Conservation (phyloP, 2,888 invertebrate genomes). For the Hyposoter didymator region DNA sequence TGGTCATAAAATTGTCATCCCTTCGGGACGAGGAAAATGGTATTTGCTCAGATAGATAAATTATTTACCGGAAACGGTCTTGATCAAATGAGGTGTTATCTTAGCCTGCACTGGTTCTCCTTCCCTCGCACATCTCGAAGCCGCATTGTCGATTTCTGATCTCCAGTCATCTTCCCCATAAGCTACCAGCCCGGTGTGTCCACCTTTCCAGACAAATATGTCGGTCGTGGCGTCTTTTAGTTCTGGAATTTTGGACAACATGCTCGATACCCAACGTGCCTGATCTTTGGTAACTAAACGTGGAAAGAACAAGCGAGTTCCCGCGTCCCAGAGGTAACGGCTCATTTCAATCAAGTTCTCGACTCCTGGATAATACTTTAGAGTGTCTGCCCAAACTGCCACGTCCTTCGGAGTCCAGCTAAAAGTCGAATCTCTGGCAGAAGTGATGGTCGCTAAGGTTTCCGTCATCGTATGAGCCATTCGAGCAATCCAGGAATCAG, state of each 20-base stretch:
- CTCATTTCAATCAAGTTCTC: constrained; percentile 74
- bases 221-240: constrained; percentile 68
- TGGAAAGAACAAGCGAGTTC: constrained; percentile 76
- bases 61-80: constrained; percentile 75
- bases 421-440: constrained; percentile 66
- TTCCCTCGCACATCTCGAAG: constrained; percentile 78
- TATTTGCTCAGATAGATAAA: neutral
- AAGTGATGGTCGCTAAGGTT: constrained; percentile 72
- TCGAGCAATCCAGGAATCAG: constrained; percentile 76
- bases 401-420: constrained; percentile 79
- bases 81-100: constrained; percentile 78
- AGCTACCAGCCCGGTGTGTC: constrained; percentile 71
- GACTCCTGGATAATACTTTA: constrained; percentile 77
- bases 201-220: constrained; percentile 78
- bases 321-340: constrained; percentile 76
- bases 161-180: constrained; percentile 78
- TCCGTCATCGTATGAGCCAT: constrained; percentile 76
- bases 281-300: constrained; percentile 74
- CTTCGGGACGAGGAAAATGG: neutral
- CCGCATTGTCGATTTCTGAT: constrained; percentile 77
- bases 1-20: neutral
- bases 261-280: constrained; percentile 75
- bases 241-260: constrained; percentile 72
- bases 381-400: constrained; percentile 77
- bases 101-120: constrained; percentile 79